These are phyloP conservation scores for Axea sp. DNA, from an alignment of 2,888 invertebrate genomes.

Conservation along the genomic window DNA sequence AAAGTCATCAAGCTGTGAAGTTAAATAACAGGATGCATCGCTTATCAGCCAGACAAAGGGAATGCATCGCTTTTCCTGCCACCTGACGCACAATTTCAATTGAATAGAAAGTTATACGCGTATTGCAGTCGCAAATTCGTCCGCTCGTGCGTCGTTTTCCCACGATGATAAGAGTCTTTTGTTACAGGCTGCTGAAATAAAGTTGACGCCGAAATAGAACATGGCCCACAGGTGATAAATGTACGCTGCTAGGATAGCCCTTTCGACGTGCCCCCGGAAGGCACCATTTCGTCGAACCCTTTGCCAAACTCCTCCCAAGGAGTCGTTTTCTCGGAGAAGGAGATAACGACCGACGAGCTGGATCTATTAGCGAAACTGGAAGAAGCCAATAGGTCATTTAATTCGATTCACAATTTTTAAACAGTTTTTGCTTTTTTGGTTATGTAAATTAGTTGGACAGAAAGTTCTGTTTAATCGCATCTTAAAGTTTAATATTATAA, in stretches of 20 bases:
- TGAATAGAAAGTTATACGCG: slow-evolving; percentile 21
- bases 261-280: not conserved
- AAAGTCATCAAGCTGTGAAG: slow-evolving; percentile 11
- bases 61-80: slow-evolving; percentile 29
- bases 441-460: too few relatives aligned
- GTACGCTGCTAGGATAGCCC: slow-evolving; percentile 69
- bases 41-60: slow-evolving; percentile 32
- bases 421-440: too few relatives aligned
- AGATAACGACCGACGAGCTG: slow-evolving; percentile 86
- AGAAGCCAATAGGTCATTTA: slow-evolving; percentile 93
- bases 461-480: too few relatives aligned
- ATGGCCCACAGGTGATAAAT: slow-evolving; percentile 76
- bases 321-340: slow-evolving; percentile 26
- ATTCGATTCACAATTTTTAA: too few relatives aligned
- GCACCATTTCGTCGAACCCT: slow-evolving; percentile 45
- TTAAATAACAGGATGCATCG: slow-evolving; percentile 12
- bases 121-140: too few relatives aligned
- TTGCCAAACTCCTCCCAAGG: slow-evolving; percentile 28
- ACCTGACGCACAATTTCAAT: slow-evolving; percentile 7
- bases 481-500: too few relatives aligned
- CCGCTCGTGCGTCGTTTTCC: too few relatives aligned
- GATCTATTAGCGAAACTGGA: slow-evolving; percentile 96
- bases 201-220: slow-evolving; percentile 1
- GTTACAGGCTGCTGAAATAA: slow-evolving; percentile 10
- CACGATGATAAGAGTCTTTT: not conserved